These are phyloP conservation scores for Tachina lurida DNA, from an alignment of 2,888 invertebrate species.

Conservation along the genomic window DNA sequence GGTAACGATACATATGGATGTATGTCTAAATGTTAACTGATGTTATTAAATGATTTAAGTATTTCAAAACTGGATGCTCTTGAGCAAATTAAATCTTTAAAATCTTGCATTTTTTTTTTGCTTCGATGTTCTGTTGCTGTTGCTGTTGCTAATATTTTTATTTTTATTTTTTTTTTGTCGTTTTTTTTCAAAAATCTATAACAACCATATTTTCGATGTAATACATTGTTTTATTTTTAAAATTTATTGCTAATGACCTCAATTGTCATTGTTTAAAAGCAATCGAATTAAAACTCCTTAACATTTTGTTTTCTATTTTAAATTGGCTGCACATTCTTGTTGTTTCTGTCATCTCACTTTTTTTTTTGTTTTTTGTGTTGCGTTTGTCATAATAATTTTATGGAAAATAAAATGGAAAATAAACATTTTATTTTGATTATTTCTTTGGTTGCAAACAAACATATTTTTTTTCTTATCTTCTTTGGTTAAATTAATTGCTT, in stretches of 20 bases:
- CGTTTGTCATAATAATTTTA: conserved; percentile 28
- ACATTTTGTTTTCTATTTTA: conserved; percentile 27
- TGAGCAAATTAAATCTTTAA: conserved; percentile 56
- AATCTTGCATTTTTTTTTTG: conserved; percentile 27
- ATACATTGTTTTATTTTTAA: conserved; percentile 59
- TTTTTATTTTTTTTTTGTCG: background rate
- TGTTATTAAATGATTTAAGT: conserved; percentile 40
- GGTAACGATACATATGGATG: background rate
- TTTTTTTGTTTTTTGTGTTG: background rate
- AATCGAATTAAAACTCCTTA: conserved; percentile 37
- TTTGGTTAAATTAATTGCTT: background rate
- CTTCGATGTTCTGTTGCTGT: background rate
- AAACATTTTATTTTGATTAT: conserved; percentile 20
- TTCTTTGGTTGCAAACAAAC: conserved; percentile 1
- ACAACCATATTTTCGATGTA: conserved; percentile 48
- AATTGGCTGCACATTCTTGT: conserved; percentile 13
- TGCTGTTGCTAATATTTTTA: too few species aligned
- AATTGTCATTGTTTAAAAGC: conserved; percentile 61
- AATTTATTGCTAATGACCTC: conserved; percentile 66
- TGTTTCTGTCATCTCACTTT: background rate
- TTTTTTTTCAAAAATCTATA: conserved; percentile 25
- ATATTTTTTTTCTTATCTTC: background rate
- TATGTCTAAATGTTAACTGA: background rate
- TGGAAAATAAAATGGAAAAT: conserved; percentile 26
- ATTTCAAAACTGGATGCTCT: conserved; percentile 62